Base-by-base conservation (phyloP, 2,888 invertebrate genomes). In the Scrobipalpa atriplicella region DNA sequence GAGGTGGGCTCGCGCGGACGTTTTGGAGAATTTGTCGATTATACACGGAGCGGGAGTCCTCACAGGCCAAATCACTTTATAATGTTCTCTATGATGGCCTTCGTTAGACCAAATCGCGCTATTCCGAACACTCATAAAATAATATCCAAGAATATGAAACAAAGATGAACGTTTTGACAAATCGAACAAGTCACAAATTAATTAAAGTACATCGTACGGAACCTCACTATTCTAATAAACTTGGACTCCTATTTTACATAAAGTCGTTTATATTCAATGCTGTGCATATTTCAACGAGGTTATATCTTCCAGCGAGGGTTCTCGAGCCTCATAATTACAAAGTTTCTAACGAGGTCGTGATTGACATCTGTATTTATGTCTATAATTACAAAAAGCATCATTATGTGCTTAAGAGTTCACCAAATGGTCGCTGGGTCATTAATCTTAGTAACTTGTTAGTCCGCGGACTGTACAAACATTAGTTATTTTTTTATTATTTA, bases 21-120 rank as follows among this genome's bases (percentile, higher is more conserved):
- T 43, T 76, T 72, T 72, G 78, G 73, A 76, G 75, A 78, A 81
- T 83, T 85, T 82, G 82, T 73, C 74, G 76, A 85, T 86, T 86
- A 77, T 80, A 72, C 69, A 82, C 77, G 84, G 21, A 11, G 21
- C 77, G 36, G 58, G 58, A 8, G n/a, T 2, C 6, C 38, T 3
- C 2, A 79, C 69, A 72, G 72, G 66, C 73, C 84, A 82, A 85
- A 86, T 85, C 77, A 76, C 78, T 84, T 85, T 84, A 82, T 85
- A 84, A 84, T 85, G 81, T 81, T 77, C 61, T 16, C 61, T 10
- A 38, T 7, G 36, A 38, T 29, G 41, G 38, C 16, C 60, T 38
- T 39, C 2, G 39, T 39, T 8, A 39, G 58, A 36, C 58, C 1
- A 39, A 60, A 36, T 36, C 38, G 16, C 38, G 58, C 60, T 9